Evolutionary conservation across 1,140 invertebrate genomes (phyloP).

Genomic region (Danaus melanippus): DNA sequence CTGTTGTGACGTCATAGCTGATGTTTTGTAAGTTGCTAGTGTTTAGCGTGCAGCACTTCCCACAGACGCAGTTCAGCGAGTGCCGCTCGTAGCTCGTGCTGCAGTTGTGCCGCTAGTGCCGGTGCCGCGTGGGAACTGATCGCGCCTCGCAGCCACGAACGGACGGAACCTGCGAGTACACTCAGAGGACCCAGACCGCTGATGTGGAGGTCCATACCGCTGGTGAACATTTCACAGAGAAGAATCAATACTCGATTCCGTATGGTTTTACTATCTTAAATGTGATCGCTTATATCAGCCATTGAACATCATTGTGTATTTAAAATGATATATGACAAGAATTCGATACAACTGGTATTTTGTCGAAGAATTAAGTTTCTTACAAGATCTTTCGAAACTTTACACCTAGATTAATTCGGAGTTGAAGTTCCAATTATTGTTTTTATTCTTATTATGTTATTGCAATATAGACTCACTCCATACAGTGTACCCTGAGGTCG

Average conservation of each 20-base stretch:
- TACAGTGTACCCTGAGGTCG: constrained; percentile 36
- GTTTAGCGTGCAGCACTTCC: constrained; percentile 33
- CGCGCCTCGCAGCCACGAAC: constrained; percentile 42
- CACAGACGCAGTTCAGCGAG: constrained; percentile 41
- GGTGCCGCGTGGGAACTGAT: constrained; percentile 36
- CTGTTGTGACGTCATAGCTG: too few species aligned
- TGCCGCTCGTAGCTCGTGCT: constrained; percentile 37
- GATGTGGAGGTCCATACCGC: constrained; percentile 48
- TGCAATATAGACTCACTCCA: constrained; percentile 35
- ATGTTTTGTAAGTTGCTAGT: neutral
- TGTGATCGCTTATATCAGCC: too few species aligned
- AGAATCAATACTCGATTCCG: too few species aligned
- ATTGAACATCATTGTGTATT: too few species aligned
- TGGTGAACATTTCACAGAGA: constrained; percentile 7
- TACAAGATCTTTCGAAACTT: too few species aligned
- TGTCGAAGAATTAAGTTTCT: too few species aligned
- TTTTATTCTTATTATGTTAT: too few species aligned
- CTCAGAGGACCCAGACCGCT: constrained; percentile 51
- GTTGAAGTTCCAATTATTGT: too few species aligned
- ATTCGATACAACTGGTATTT: too few species aligned
- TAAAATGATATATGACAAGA: too few species aligned
- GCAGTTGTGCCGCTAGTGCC: constrained; percentile 36
- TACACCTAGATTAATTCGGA: too few species aligned
- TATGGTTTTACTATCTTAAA: too few species aligned
- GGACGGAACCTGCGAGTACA: constrained; percentile 32